phyloP scores from a whole-genome alignment of 2,113 vertebrate genomes.

The Dromas ardeola region DNA sequence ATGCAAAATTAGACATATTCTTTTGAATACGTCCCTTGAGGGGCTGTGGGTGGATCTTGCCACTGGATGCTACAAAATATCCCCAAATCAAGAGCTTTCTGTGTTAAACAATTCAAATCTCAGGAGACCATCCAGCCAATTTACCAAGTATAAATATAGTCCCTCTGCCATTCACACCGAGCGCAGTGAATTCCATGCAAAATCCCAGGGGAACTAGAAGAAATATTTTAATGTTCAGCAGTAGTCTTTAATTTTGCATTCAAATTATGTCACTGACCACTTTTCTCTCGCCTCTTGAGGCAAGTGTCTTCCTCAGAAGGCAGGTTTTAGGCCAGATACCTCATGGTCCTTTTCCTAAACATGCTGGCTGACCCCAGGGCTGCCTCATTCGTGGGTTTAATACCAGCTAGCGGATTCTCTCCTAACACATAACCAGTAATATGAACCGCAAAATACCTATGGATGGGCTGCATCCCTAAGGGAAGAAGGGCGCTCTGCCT shows the following conservation, averaged over 20 bases:
- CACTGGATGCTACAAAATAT: conserved; percentile 60
- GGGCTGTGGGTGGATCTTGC: conserved; percentile 37
- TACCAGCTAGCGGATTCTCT: neutral
- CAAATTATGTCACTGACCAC: conserved; percentile 44
- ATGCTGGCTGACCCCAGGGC: neutral
- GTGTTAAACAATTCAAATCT: conserved; percentile 66
- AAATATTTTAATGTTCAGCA: conserved; percentile 59
- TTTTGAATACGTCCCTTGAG: conserved; percentile 48
- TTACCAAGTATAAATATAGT: conserved; percentile 65
- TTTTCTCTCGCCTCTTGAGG: neutral
- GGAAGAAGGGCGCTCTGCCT: neutral
- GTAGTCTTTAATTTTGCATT: conserved; percentile 54
- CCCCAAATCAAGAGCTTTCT: conserved; percentile 63
- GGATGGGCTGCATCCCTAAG: neutral
- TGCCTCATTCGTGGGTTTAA: neutral
- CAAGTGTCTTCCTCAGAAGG: neutral
- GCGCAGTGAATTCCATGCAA: neutral
- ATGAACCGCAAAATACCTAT: neutral
- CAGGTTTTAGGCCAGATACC: neutral
- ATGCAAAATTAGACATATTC: conserved; percentile 50
- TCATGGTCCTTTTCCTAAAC: neutral
- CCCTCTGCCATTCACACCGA: conserved; percentile 46
- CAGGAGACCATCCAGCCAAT: conserved; percentile 48
- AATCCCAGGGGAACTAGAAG: neutral
- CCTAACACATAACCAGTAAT: neutral